These are phyloP conservation scores for Ochotona curzoniae DNA, from an alignment of 2,113 vertebrate genomes.

Conservation along the genomic window DNA sequence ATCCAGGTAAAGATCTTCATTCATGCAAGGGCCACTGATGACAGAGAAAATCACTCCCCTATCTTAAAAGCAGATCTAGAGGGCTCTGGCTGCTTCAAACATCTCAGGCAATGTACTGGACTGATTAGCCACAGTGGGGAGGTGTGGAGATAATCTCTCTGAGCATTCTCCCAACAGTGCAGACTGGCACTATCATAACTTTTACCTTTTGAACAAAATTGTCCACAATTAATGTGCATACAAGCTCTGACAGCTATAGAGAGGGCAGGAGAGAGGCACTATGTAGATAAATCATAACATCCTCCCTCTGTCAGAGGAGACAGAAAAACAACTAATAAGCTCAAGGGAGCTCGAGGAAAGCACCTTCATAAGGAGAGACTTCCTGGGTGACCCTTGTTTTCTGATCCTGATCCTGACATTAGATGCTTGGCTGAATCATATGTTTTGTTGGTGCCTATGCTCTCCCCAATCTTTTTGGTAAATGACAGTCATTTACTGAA, in stretches of 20 bases:
- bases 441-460: background rate
- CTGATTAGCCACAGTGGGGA: slow-evolving; percentile 12
- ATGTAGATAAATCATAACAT: background rate
- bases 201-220: slow-evolving; percentile 2
- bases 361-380: background rate
- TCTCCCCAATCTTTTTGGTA: background rate
- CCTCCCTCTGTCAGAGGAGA: background rate
- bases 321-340: background rate
- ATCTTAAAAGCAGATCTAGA: background rate
- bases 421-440: background rate
- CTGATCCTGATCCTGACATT: background rate
- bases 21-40: background rate
- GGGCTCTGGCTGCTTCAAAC: background rate
- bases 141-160: background rate
- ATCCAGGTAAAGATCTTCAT: background rate
- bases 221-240: background rate
- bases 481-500: background rate
- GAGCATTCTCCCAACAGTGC: background rate
- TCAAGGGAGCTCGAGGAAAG: background rate
- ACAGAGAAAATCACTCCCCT: background rate
- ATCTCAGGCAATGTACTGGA: background rate
- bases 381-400: background rate
- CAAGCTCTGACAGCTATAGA: background rate
- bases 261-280: background rate
- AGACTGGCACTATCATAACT: background rate